These are phyloP conservation scores for Acrocera orbiculus DNA, from an alignment of 2,888 invertebrate genomes.

Conservation along the genomic window DNA sequence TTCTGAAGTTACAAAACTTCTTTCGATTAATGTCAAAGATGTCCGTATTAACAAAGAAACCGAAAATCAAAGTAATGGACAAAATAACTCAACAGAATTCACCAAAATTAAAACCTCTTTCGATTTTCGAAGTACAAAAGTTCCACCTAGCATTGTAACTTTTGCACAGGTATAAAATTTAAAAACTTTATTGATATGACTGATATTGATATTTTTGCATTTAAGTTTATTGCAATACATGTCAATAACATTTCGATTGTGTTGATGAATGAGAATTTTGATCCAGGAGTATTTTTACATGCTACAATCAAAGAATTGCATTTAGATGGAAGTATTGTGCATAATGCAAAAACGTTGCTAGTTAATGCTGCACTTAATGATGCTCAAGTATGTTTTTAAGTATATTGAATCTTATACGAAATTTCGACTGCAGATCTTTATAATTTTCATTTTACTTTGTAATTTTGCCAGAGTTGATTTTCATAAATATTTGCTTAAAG, in stretches of 20 bases:
- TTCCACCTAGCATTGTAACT: constrained; percentile 62
- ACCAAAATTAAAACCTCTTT: neutral
- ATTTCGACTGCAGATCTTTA: too few species aligned
- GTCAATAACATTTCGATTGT: constrained; percentile 53
- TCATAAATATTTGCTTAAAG: neutral
- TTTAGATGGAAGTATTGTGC: constrained; percentile 48
- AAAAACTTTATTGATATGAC: neutral
- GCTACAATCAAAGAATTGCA: constrained; percentile 51
- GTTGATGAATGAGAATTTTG: constrained; percentile 40
- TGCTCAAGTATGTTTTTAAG: constrained; percentile 35
- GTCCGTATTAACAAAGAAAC: constrained; percentile 67
- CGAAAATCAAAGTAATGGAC: constrained; percentile 20
- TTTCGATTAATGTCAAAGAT: constrained; percentile 66
- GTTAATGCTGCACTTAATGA: constrained; percentile 55
- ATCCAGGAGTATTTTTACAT: constrained; percentile 51
- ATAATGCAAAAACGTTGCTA: constrained; percentile 48
- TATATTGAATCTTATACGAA: too few species aligned
- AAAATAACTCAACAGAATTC: neutral
- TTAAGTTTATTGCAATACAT: constrained; percentile 71
- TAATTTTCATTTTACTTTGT: too few species aligned
- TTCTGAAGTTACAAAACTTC: constrained; percentile 68
- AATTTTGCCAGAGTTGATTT: neutral
- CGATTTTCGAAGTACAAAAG: constrained; percentile 56
- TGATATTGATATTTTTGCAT: neutral
- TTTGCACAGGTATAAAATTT: constrained; percentile 52